These are phyloP conservation scores for Hozukius guyotensis DNA, from an alignment of 2,797 vertebrate species.

Conservation along the genomic window DNA sequence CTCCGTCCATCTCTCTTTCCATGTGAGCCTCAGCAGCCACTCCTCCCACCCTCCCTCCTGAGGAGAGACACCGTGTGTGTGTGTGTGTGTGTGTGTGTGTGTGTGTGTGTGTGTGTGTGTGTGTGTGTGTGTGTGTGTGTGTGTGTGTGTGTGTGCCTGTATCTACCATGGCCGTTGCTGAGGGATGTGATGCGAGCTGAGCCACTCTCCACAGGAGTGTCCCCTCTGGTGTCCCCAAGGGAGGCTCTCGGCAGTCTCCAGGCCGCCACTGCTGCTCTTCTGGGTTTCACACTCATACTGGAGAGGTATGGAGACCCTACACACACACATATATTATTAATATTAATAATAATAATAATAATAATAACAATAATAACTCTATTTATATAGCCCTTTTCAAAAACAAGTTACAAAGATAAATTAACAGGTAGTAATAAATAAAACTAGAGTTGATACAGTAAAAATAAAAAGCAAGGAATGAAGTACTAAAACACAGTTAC, in stretches of 20 bases:
- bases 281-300: conserved; percentile 83
- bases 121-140: conserved; percentile 7
- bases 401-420: too few species aligned
- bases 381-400: too few species aligned
- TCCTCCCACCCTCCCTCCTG: neutral
- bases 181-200: conserved; percentile 77
- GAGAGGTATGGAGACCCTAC: conserved; percentile 91
- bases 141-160: conserved; percentile 4
- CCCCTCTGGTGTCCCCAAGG: conserved; percentile 57
- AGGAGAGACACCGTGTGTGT: neutral
- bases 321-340: neutral
- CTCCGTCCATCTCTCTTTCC: neutral
- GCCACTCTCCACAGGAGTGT: conserved; percentile 47
- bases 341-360: too few species aligned
- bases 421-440: too few species aligned
- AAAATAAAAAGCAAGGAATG: too few species aligned
- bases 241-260: conserved; percentile 82
- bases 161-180: conserved; percentile 83
- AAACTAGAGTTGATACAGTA: too few species aligned
- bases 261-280: conserved; percentile 78
- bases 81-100: neutral
- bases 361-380: too few species aligned
- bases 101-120: neutral
- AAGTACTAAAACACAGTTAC: too few species aligned
- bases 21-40: neutral